Base-by-base conservation (phyloP, 2,113 vertebrate species). In the Myotis davidii region DNA sequence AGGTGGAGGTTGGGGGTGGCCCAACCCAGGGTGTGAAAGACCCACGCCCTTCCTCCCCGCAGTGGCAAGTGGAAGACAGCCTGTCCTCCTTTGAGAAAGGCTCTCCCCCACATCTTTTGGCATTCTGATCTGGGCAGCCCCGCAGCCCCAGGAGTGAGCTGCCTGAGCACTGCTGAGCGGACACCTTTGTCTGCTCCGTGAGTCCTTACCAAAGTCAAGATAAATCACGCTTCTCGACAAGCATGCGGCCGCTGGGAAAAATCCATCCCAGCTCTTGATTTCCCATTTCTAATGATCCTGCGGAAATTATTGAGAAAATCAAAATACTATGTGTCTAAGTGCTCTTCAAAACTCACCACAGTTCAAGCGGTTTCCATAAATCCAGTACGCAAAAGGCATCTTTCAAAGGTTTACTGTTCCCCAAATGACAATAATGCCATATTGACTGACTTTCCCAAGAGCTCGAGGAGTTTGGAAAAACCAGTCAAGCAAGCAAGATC, bases 381-480 rank as follows among this genome's bases (percentile, higher is more conserved):
- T 98, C 94, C 83, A n/a, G 78, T 39, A 59, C 3, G 65, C 94
- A 96, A 96, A 95, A 61, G 93, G 81, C 94, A n/a, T 98, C 97
- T 98, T 97, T 98, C 97, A 97, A 88, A 97, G 97, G 95, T 97
- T 98, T 98, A 97, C 97, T 95, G 94, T 97, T 98, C 97, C 96
- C 97, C 91, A 87, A 88, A 93, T 97, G 97, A 89, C 54, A 97
- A 96, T 97, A 98, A 96, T 79, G 95, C 73, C 14, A 13, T 76
- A 96, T 95, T 98, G 97, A 97, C 98, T 98, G 95, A 87, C 95
- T 98, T 89, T 89, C 95, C 95, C n/a, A 34, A 39, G 90, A 84
- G 85, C 85, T 76, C 72, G 95, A 97, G 92, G 98, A 97, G 59
- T 95, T 97, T 93, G 94, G 92, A 85, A 88, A 95, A 97, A 90